Evolutionary conservation across 2,888 invertebrate species (phyloP), one percentile per base, ranked within the genome.

Genomic region (Lamellibrachia satsuma): DNA sequence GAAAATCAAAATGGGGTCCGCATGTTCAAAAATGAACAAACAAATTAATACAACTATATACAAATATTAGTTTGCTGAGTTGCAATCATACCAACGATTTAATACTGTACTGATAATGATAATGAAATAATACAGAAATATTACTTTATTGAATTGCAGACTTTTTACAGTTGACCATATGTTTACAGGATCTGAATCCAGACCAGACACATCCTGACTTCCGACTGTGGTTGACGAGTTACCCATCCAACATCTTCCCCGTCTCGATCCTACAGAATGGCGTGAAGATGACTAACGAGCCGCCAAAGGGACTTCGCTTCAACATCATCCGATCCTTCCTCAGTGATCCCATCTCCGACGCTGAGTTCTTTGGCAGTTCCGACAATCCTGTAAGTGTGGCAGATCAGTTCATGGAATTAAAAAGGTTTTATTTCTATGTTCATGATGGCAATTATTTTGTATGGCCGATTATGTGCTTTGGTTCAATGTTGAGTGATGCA

Each of bases 261-360:
- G 96, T 97, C 39, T 95, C 97, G 93, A 96, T 97, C 93, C 95
- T 97, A 90, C 97, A 97, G 93, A 96, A 97, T 94, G 96, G 97
- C 55, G 96, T 97, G 90, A 97, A 97, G 94, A 96, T 97, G 96
- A 97, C 97, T 90, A 97, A 97, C 94, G 97, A 97, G 93, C 96
- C 97, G 3, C 97, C 97, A 1, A 97, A 96, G 93, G 97, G 97
- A 57, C 95, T 97, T 22, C 95, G 96, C 92, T 96, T 96, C 93
- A 97, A 97, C 94, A 95, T 97, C 92, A 93, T 96, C 91, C 94
- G 96, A 91, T 97, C 97, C 0, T 98, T 98, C 96, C 96, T 98
- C 92, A 98, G 97, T 95, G 98, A 99, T 96, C 99, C 99, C 0
- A 98, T 99, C 93, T 98, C 97, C 93, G 98, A 99, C 96, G 97